Evolutionary conservation across 2,888 invertebrate species (phyloP).

Genomic region (Palloptera scutellata): DNA sequence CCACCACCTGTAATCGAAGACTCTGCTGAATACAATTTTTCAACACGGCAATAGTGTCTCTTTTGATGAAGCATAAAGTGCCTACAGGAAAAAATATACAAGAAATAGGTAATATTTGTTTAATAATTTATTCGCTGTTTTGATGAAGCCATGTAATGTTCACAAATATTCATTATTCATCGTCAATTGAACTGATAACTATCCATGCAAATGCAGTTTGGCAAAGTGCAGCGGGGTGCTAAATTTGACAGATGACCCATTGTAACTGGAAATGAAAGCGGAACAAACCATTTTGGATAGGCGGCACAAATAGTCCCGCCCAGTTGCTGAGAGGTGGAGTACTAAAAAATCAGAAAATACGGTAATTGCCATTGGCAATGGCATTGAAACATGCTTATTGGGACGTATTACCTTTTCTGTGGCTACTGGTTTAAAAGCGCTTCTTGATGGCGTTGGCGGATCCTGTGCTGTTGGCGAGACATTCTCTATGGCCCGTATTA

Average conservation of each 20-base stretch:
- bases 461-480: slow-evolving; percentile 46
- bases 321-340: slow-evolving; percentile 10
- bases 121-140: too few species aligned
- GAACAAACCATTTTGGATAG: slow-evolving; percentile 64
- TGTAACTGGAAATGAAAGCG: slow-evolving; percentile 61
- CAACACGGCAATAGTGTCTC: too few species aligned
- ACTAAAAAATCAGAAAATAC: too few species aligned
- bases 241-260: slow-evolving; percentile 63
- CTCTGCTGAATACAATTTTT: too few species aligned
- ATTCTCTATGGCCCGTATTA: slow-evolving; percentile 70
- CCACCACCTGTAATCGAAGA: too few species aligned
- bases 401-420: slow-evolving; percentile 45
- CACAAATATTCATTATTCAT: background rate
- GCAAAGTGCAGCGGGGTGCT: slow-evolving; percentile 66
- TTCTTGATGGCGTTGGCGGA: slow-evolving; percentile 40
- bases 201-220: slow-evolving; percentile 61
- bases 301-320: slow-evolving; percentile 48
- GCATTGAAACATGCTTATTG: too few species aligned
- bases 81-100: too few species aligned
- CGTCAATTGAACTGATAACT: slow-evolving; percentile 54
- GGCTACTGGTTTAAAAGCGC: slow-evolving; percentile 55
- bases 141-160: background rate
- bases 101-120: too few species aligned
- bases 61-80: too few species aligned
- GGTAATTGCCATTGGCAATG: too few species aligned